Percentiles rank a stretch among this genome's conserved stretches.
These are phyloP conservation scores for Tanytarsus gracilentus DNA, from an alignment of 2,888 invertebrate genomes.

Conservation along the genomic window DNA sequence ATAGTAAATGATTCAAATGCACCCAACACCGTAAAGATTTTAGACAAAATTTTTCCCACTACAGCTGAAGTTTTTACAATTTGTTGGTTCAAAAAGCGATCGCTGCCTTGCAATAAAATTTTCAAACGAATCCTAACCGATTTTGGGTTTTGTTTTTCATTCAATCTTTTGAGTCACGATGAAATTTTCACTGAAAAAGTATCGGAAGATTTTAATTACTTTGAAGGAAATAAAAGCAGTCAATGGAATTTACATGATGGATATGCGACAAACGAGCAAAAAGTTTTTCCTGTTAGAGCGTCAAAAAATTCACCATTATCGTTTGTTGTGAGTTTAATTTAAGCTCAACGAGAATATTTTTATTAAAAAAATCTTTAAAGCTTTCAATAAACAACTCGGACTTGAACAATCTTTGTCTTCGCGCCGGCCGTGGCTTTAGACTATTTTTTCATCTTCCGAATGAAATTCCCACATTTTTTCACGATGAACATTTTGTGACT, in stretches of 20 bases:
- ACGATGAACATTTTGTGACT: not conserved
- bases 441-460: conserved; percentile 6
- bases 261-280: not conserved
- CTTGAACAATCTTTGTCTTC: not conserved
- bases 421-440: not conserved
- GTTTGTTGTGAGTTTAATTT: not conserved
- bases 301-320: too few relatives aligned
- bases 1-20: too few relatives aligned
- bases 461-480: conserved; percentile 9
- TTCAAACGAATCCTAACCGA: not conserved
- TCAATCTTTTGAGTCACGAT: not conserved
- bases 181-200: not conserved
- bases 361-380: too few relatives aligned
- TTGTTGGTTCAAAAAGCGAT: not conserved
- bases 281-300: not conserved
- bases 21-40: not conserved
- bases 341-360: not conserved
- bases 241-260: not conserved
- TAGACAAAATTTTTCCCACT: not conserved
- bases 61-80: not conserved
- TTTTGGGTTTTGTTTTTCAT: not conserved
- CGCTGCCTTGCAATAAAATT: not conserved
- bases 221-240: not conserved
- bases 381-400: not conserved
- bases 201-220: not conserved